Base-by-base conservation (phyloP, 53 echinoderm and acorn worm species). In the Echinarachnius parma region DNA sequence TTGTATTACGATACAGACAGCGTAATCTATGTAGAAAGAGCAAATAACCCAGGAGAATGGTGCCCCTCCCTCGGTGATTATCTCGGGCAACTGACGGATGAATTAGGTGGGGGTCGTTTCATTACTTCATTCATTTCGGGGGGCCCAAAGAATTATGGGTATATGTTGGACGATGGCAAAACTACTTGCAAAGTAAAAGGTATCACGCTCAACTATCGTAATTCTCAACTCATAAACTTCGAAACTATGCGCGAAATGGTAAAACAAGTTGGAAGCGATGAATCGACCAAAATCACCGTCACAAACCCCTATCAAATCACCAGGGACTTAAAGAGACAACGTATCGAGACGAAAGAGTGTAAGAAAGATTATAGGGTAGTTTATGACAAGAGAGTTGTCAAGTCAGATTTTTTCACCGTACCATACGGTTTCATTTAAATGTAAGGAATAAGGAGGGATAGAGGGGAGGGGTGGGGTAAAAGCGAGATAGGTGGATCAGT, bases 1-100 rank as follows among this genome's bases (percentile, higher is more conserved):
- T 53, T 83, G 26, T 83, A 83, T 24, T 83, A 56, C 10, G 68
- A 83, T 23, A 83, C 83, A 5, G 77, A 78, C 52, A 77, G 68
- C 33, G 60, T 77, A 0, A 77, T 83, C 13, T 77, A 77, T 28
- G 4, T 67, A 7, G n/a, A 55, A 24, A 20, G 71, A 13, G 34
- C n/a, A 9, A 31, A n/a, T 13, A 14, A 30, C 19, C 58, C 58
- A 13, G 28, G 44, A 55, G 68, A 70, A 0, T 80, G 80, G 80
- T 0, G n/a, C 13, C 80, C 70, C 5, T 2, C 48, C 15, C 9
- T 59, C 16, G 71, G 71, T 0, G 33, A 80, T 49, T 60, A 71
- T 46, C 35, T 80, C 3, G 60, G 80, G 3, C 55, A 80, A 0
- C 16, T 80, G 23, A 71, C 70, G 10, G 48, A 76, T 37, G 61